Evolutionary conservation across 2,888 invertebrate species (phyloP).

Genomic region (Anagyrus pseudococci): DNA sequence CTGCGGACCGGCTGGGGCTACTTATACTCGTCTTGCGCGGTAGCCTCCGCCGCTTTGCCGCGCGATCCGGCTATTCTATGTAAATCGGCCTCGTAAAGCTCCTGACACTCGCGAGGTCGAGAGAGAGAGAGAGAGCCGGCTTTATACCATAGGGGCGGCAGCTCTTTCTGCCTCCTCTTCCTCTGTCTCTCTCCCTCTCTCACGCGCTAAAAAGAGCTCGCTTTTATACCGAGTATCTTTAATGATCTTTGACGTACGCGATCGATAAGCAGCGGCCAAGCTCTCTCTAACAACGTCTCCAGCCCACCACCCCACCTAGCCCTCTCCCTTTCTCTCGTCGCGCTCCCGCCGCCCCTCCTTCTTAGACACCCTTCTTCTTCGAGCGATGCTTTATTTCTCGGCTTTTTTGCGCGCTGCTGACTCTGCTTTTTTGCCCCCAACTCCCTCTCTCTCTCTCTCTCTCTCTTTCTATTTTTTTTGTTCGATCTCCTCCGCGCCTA

Average conservation of each 20-base stretch:
- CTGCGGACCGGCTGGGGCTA: no score
- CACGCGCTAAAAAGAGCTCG: slow-evolving; percentile 38
- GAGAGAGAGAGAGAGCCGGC: no score
- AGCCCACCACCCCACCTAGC: slow-evolving; percentile 5
- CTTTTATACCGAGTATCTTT: slow-evolving; percentile 39
- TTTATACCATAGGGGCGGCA: no score
- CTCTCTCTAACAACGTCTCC: no score
- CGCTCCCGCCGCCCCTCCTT: no score
- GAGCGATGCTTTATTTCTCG: no score
- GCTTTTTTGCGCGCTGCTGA: no score
- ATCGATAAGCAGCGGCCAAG: slow-evolving; percentile 35
- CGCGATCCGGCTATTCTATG: slow-evolving; percentile 51
- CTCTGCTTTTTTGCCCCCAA: no score
- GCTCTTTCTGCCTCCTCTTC: no score
- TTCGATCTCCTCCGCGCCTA: slow-evolving; percentile 1
- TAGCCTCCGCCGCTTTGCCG: slow-evolving; percentile 6
- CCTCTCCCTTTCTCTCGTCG: slow-evolving; percentile 2
- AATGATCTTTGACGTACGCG: slow-evolving; percentile 41
- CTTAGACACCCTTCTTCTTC: no score
- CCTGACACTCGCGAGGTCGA: slow-evolving; percentile 51
- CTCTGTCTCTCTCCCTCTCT: background rate
- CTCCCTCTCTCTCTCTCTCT: slow-evolving; percentile 15
- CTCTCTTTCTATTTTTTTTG: background rate
- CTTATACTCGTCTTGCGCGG: no score
- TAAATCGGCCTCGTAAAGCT: slow-evolving; percentile 56